phyloP scores from a whole-genome alignment of 2,113 vertebrate genomes.

The Misgurnus mizolepis region DNA sequence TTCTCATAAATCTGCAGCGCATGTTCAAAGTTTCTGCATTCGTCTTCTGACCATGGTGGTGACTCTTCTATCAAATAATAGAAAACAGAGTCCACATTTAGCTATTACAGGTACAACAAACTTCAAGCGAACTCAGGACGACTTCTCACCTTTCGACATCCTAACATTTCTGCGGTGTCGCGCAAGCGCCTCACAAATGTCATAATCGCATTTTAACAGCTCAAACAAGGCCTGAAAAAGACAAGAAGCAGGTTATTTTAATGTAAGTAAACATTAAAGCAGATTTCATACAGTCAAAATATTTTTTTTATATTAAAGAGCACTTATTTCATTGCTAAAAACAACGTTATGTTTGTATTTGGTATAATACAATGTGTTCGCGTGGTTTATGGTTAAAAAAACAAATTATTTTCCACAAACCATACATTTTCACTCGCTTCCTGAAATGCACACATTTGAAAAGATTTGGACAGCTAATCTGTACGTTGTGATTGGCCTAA shows the following conservation, averaged over 20 bases:
- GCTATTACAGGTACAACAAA: background rate
- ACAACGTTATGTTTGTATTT: too few relatives aligned
- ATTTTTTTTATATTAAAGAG: too few relatives aligned
- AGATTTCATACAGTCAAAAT: too few relatives aligned
- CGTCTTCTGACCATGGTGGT: slow-evolving; percentile 95
- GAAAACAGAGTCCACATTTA: background rate
- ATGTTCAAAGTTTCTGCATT: slow-evolving; percentile 96
- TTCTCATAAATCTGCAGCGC: slow-evolving; percentile 96
- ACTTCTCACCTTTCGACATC: slow-evolving; percentile 82
- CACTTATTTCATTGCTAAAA: too few relatives aligned
- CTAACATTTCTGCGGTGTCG: slow-evolving; percentile 84
- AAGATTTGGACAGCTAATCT: too few relatives aligned
- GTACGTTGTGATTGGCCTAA: too few relatives aligned
- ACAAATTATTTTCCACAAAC: too few relatives aligned
- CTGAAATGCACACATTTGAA: too few relatives aligned
- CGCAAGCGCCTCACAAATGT: slow-evolving; percentile 86
- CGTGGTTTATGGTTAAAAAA: too few relatives aligned
- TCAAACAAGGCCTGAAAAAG: slow-evolving; percentile 85
- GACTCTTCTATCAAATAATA: slow-evolving; percentile 80
- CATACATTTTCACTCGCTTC: too few relatives aligned
- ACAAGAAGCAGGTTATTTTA: slow-evolving; percentile 15
- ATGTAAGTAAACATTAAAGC: background rate
- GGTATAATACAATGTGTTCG: too few relatives aligned
- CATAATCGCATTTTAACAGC: slow-evolving; percentile 90
- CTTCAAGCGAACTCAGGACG: background rate